Base-by-base conservation (phyloP, 2,797 vertebrate genomes). In the Micropoecilia bifurca region DNA sequence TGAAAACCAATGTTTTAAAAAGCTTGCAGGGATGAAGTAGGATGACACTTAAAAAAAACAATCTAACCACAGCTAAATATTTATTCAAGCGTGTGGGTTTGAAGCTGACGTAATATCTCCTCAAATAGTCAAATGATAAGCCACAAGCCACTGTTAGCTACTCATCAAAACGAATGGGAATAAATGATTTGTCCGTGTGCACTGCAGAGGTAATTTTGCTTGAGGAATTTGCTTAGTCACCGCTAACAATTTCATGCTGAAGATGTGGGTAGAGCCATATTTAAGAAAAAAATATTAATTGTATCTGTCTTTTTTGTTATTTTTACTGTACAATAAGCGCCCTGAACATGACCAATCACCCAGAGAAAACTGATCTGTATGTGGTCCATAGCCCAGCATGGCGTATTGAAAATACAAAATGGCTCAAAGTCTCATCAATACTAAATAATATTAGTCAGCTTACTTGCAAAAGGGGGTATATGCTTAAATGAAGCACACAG, bases 171-270 rank as follows among this genome's bases (percentile, higher is more conserved):
- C 79, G 83, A 85, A 85, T 85, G 82, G 78, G 82, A 88, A 88
- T 75, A 87, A 83, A 83, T 86, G 6, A 80, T 63, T 83, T 76
- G 84, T 77, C 72, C 76, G 39, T 84, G 79, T 74, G 57, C 80
- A 76, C 76, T 16, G 80, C 0, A 1, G 83, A 85, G 87, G 84
- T 83, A 87, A 88, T 91, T 33, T 80, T 75, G 82, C 89, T 82
- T 0, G 66, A 85, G 84, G 90, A 69, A 2, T 88, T 87, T 59
- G 75, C 81, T 79, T 85, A 83, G 81, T 86, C 83, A 83, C 48
- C 76, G 81, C 82, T 91, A 87, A 85, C 86, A 86, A 88, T 92
- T 90, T 88, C 91, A 91, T 84, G 89, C 90, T 86, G 89, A 87
- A 88, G 88, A 76, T 86, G 89, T 69, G 84, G 87, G 75, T 66